phyloP scores from a whole-genome alignment of 64 coral and sea anemone species.

The Catalaphyllia jardinei region DNA sequence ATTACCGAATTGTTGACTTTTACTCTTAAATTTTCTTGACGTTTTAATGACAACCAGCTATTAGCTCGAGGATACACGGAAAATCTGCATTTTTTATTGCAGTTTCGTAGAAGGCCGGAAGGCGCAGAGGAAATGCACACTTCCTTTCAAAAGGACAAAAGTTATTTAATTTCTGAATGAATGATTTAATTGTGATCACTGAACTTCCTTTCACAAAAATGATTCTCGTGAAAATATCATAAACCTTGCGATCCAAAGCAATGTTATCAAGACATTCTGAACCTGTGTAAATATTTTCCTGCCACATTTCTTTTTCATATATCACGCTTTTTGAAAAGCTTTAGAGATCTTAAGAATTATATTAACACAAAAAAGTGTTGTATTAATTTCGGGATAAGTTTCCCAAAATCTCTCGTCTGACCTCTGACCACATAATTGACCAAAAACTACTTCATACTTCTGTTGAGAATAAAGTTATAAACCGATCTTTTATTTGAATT shows the following conservation, averaged over 20 bases:
- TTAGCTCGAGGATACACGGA: not conserved
- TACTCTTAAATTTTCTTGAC: not conserved
- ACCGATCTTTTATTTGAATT: conserved; percentile 25
- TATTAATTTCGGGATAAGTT: not conserved
- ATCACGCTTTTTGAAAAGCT: not conserved
- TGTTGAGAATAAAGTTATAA: not conserved
- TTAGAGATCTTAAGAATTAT: not conserved
- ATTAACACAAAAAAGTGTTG: not conserved
- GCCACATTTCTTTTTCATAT: too few species aligned
- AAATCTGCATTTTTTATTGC: not conserved
- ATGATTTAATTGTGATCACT: too few species aligned
- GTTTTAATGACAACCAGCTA: not conserved
- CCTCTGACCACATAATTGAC: conserved; percentile 34
- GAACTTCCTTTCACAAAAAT: too few species aligned
- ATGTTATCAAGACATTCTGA: too few species aligned
- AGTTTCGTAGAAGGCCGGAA: not conserved
- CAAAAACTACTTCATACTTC: not conserved
- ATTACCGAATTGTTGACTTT: conserved; percentile 21
- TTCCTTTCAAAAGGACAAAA: not conserved
- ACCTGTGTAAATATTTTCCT: too few species aligned
- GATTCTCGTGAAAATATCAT: too few species aligned
- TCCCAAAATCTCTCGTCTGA: not conserved
- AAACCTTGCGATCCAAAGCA: too few species aligned
- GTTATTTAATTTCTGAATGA: too few species aligned
- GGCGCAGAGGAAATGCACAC: not conserved